A percentile compares a stretch with the other conserved stretches of the same genome.
phyloP scores from a whole-genome alignment of 2,888 invertebrate genomes.

The Agrilus cyanescens region DNA sequence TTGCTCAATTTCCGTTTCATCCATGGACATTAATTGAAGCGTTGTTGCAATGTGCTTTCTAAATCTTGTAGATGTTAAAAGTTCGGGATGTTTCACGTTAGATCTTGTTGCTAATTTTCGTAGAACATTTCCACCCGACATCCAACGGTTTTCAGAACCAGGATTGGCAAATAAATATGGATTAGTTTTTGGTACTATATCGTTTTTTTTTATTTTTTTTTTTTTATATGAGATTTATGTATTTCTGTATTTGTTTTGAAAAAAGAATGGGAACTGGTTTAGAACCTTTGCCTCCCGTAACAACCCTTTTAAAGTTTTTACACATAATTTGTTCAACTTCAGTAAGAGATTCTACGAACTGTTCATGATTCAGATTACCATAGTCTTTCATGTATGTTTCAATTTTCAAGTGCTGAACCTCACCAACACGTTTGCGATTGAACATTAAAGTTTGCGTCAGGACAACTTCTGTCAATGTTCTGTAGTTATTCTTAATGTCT shows the following conservation, averaged over 20 bases:
- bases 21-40: conserved; percentile 15
- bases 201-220: conserved; percentile 10
- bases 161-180: conserved; percentile 11
- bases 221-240: conserved; percentile 7
- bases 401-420: conserved; percentile 5
- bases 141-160: conserved; percentile 9
- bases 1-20: conserved; percentile 17
- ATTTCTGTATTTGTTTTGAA: conserved; percentile 6
- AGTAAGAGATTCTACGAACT: conserved; percentile 7
- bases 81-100: conserved; percentile 5
- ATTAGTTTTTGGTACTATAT: conserved; percentile 15
- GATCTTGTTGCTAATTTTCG: conserved; percentile 6
- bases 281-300: conserved; percentile 12
- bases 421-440: conserved; percentile 6
- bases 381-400: conserved; percentile 3
- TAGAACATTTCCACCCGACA: conserved; percentile 6
- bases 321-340: conserved; percentile 10
- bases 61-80: conserved; percentile 10
- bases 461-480: conserved; percentile 14
- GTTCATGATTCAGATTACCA: conserved; percentile 7
- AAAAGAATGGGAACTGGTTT: conserved; percentile 15
- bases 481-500: conserved; percentile 7
- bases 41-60: conserved; percentile 16
- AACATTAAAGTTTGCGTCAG: conserved; percentile 9
- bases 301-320: conserved; percentile 9